Percentiles rank a stretch among this genome's conserved stretches.
Evolutionary conservation across 2,113 vertebrate genomes (phyloP).

Genomic region (Malurus cyaneus): DNA sequence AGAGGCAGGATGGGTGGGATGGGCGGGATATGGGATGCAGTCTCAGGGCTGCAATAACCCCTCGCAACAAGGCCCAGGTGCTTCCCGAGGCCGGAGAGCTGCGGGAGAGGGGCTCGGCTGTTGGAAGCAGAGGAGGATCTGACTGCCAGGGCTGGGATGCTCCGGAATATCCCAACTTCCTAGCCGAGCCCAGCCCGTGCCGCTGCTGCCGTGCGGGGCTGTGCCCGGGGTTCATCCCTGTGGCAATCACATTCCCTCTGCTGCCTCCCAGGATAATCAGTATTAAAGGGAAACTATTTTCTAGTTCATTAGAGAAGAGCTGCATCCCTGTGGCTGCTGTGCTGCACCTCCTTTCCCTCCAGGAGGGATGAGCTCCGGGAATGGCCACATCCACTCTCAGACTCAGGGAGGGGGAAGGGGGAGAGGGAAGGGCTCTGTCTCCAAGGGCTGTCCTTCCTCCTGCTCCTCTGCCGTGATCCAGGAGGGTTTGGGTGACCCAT

Average conservation of each 20-base stretch:
- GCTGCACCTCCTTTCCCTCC: slow-evolving; percentile 21
- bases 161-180: neutral
- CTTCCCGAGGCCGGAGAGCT: neutral
- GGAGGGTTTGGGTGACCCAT: neutral
- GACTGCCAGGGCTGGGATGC: neutral
- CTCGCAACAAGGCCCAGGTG: fast-evolving
- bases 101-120: neutral
- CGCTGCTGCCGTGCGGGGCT: neutral
- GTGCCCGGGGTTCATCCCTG: slow-evolving; percentile 18
- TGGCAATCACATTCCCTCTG: slow-evolving; percentile 58
- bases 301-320: slow-evolving; percentile 70
- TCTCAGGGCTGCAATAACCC: neutral
- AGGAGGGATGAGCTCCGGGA: slow-evolving; percentile 1
- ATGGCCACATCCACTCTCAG: neutral
- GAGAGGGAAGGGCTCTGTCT: neutral
- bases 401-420: neutral
- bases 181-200: neutral
- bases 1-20: neutral
- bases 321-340: slow-evolving; percentile 16
- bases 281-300: slow-evolving; percentile 69
- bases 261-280: slow-evolving; percentile 66
- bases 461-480: neutral
- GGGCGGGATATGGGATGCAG: neutral
- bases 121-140: neutral
- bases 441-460: neutral